Base-by-base conservation (phyloP, 2,888 invertebrate species). In the Alloplasta piceator region DNA sequence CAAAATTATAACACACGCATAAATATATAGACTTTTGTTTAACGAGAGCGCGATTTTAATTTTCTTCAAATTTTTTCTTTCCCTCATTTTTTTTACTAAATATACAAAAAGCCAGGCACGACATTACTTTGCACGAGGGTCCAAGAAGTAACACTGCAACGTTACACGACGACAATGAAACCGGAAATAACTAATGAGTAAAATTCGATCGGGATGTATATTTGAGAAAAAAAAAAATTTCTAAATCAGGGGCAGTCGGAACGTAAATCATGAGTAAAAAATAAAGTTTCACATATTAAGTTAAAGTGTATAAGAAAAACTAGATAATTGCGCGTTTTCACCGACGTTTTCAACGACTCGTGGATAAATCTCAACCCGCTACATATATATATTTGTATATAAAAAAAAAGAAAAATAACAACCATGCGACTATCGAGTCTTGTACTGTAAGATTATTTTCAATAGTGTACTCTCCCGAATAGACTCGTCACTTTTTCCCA, bases 391-490 rank as follows among this genome's bases (percentile, higher is more conserved):
- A 50, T 61, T 60, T 55, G 39, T 43, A 63, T 50, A 66, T 68
- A 64, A 67, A 38, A 73, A 67, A 60, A 73, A 76, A n/a, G n/a
- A 70, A 46, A 9, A 67, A 63, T 6, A 77, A 77, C 75, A 72
- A 77, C 58, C 63, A 67, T 75, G 39, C 64, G 71, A 72, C 75
- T 75, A 82, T 73, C 70, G 71, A 79, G 79, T 79, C 79, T 79
- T 80, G 80, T 80, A 80, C 80, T 80, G 71, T 70, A 78, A 71
- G 67, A 74, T 80, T 77, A 80, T n/a, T 77, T 77, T 64, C 52
- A 67, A 50, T 63, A 56, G 43, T 56, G 39, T 12, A 55, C 39
- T 68, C 64, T 60, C 39, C 64, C 75, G 61, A 39, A 39, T 76
- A 66, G 80, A 46, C 38, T 50, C 66, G 39, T 48, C 38, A n/a